A percentile compares a stretch with the other conserved stretches of the same genome.
Evolutionary conservation across 2,113 vertebrate genomes (phyloP).

Genomic region (Pelecanoides urinatrix): DNA sequence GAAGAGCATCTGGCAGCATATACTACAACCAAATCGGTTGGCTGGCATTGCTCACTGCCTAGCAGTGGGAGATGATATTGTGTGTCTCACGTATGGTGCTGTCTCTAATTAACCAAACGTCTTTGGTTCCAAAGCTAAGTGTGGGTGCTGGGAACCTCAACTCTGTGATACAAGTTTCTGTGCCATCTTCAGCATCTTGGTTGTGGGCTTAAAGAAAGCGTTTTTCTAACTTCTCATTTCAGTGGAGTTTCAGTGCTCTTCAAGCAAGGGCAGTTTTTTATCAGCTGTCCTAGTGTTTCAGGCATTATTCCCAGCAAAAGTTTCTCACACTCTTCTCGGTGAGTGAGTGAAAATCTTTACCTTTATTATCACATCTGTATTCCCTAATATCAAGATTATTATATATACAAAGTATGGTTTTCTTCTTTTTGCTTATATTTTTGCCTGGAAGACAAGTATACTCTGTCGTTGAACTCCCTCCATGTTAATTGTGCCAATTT

Average conservation of each 20-base stretch:
- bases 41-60: neutral
- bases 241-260: neutral
- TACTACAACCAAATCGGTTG: neutral
- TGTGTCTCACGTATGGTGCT: constrained; percentile 13
- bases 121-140: neutral
- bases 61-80: constrained; percentile 3
- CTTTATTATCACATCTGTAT: neutral
- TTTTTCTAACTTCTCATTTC: constrained; percentile 10
- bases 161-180: neutral
- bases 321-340: neutral
- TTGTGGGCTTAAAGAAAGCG: neutral
- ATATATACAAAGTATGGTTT: neutral
- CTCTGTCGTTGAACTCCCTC: neutral
- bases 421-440: neutral
- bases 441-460: neutral
- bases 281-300: neutral
- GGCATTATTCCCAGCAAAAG: neutral
- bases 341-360: neutral
- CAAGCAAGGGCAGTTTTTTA: neutral
- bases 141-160: neutral
- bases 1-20: neutral
- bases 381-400: neutral
- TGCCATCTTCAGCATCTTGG: neutral
- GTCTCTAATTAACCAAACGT: neutral
- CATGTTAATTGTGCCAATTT: neutral